A percentile compares a stretch with the other conserved stretches of the same genome.
phyloP scores from a whole-genome alignment of 35 echinoderm and acorn worm species.

The Ophioderma brevispina region DNA sequence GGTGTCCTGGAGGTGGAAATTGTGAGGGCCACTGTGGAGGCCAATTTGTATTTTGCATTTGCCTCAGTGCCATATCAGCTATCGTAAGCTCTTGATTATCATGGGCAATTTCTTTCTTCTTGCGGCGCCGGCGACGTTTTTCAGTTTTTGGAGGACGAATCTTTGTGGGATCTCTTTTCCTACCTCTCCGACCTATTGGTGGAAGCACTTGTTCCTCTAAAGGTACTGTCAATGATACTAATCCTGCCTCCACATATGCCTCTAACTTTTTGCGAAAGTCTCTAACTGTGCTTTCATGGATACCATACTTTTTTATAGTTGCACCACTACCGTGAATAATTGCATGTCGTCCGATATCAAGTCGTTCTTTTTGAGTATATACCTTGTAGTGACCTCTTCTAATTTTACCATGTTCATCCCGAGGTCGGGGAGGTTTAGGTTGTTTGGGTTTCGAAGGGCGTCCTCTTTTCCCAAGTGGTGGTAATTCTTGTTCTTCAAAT shows the following conservation, averaged over 20 bases:
- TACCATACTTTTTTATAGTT: background rate
- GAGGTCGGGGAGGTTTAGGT: background rate
- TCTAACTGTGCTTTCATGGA: background rate
- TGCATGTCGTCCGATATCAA: constrained; percentile 3
- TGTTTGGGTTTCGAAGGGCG: background rate
- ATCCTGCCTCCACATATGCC: background rate
- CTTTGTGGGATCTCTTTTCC: background rate
- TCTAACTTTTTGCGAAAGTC: background rate
- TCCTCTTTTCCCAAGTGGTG: background rate
- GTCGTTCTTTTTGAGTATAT: background rate
- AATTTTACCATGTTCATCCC: background rate
- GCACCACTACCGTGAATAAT: background rate
- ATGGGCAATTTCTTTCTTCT: background rate
- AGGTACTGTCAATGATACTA: constrained; percentile 1
- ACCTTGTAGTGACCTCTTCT: background rate
- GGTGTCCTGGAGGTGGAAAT: background rate
- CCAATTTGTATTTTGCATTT: background rate
- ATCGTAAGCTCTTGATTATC: background rate
- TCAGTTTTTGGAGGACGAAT: background rate
- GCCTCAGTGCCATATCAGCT: background rate
- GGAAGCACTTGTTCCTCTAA: background rate
- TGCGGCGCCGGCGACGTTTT: background rate
- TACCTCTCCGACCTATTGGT: background rate
- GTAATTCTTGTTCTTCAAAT: background rate
- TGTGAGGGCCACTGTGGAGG: background rate